phyloP scores from a whole-genome alignment of 53 echinoderm and acorn worm species.

The Actinopyga echinites region DNA sequence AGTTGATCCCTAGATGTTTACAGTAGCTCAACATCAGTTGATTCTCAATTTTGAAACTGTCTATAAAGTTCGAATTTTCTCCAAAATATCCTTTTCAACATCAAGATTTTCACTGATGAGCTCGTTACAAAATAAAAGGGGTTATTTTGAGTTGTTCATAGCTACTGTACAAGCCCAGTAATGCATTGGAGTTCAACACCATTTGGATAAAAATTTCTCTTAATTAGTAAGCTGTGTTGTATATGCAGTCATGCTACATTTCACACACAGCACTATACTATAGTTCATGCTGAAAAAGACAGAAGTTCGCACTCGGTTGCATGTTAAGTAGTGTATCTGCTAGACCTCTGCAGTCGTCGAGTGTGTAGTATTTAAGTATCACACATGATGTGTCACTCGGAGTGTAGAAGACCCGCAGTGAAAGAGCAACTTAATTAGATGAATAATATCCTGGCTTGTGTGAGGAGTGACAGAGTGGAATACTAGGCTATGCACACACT shows the following conservation, averaged over 20 bases:
- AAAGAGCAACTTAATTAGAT: constrained; percentile 38
- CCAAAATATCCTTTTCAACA: no score
- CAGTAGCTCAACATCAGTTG: no score
- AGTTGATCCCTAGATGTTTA: no score
- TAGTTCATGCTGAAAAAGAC: not conserved
- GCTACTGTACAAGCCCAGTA: no score
- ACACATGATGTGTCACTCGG: constrained; percentile 9
- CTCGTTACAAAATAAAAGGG: no score
- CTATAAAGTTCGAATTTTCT: no score
- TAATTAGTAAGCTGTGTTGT: not conserved
- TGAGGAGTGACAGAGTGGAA: not conserved
- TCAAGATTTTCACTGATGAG: no score
- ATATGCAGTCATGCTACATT: constrained; percentile 12
- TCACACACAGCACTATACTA: not conserved
- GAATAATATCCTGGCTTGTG: constrained; percentile 29
- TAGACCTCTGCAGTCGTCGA: constrained; percentile 5
- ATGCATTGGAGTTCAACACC: no score
- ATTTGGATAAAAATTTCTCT: not conserved
- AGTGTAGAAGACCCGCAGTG: not conserved
- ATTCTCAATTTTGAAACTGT: no score
- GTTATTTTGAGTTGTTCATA: no score
- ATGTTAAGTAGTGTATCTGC: not conserved
- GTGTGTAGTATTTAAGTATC: constrained; percentile 21
- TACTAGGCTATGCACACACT: no score
- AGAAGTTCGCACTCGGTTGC: no score